Base-by-base conservation (phyloP, 2,888 invertebrate species). In the Drosophila dives region DNA sequence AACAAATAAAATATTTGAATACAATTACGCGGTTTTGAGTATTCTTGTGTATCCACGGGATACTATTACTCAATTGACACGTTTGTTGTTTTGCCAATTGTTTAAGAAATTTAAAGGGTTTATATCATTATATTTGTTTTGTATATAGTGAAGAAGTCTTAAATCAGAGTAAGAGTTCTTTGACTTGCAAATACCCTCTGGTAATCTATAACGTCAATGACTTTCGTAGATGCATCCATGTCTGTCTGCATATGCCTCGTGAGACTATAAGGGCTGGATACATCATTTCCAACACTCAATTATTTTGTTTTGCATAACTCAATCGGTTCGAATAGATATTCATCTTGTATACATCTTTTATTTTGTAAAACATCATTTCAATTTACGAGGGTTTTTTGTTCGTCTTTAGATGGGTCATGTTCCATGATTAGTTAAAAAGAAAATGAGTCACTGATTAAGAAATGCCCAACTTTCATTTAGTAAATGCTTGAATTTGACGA, bases 361-460 rank as follows among this genome's bases (percentile, higher is more conserved):
- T 49, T 49, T 49, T 49, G 0, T 10, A 29, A 49, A 10, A 17
- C 23, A 17, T 10, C 1, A 49, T 49, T 26, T 29, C 0, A 50
- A 50, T 2, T n/a, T 50, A 11, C 11, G 3, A 17, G 36, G 2
- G 11, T 20, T 8, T 42, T n/a, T 20, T 42, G n/a, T 11, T 11
- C 17, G 17, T 11, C 29, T 49, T 5, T 11, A 42, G 42, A 17
- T n/a, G 6, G 32, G n/a, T 20, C 29, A 29, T 45, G 26, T 45
- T 32, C 26, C 58, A 66, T 88, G 75, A 86, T 83, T 80, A 68
- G 67, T 78, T 77, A 73, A 71, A 53, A 50, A 54, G 54, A 68
- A 75, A 74, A 64, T 50, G 42, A 68, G 65, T 56, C 64, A 58
- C 60, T 74, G 63, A 83, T 77, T 72, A 76, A 68, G 70, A 70